Evolutionary conservation across 2,797 vertebrate genomes (phyloP).

Genomic region (Scomberomorus guttatus): DNA sequence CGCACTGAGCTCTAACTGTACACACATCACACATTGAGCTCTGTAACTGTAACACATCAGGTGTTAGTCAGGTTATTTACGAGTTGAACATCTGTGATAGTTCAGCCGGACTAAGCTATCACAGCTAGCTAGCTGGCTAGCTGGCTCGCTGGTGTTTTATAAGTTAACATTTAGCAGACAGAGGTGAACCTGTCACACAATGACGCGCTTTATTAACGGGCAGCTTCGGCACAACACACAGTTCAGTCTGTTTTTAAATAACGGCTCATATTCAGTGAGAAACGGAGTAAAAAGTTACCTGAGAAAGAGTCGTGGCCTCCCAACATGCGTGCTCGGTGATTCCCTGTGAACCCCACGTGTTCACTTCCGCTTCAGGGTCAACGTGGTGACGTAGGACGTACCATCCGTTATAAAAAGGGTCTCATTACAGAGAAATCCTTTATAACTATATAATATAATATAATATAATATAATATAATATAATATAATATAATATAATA

Average conservation of each 20-base stretch:
- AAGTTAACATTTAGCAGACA: neutral
- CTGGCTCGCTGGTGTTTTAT: neutral
- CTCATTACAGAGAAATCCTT: too few relatives aligned
- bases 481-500: too few relatives aligned
- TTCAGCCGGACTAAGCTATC: neutral
- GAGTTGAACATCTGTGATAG: neutral
- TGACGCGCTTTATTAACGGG: rapidly evolving
- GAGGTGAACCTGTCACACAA: rapidly evolving
- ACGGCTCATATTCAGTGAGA: rapidly evolving
- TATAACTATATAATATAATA: too few relatives aligned
- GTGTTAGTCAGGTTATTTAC: too few relatives aligned
- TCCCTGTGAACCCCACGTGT: slow-evolving; percentile 73
- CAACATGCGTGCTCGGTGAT: neutral
- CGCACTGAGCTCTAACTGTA: too few relatives aligned
- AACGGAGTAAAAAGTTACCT: slow-evolving; percentile 22
- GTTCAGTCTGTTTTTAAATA: rapidly evolving
- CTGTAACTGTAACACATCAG: too few relatives aligned
- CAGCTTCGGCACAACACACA: rapidly evolving
- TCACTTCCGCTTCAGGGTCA: slow-evolving; percentile 64
- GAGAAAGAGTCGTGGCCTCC: slow-evolving; percentile 18
- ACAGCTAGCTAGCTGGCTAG: slow-evolving; percentile 7
- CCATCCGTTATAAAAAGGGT: neutral
- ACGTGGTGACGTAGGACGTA: slow-evolving; percentile 72
- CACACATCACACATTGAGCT: too few relatives aligned
- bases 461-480: too few relatives aligned